Conservation (phyloP, 2,888 invertebrate genomes). For the Rutpela maculata region DNA sequence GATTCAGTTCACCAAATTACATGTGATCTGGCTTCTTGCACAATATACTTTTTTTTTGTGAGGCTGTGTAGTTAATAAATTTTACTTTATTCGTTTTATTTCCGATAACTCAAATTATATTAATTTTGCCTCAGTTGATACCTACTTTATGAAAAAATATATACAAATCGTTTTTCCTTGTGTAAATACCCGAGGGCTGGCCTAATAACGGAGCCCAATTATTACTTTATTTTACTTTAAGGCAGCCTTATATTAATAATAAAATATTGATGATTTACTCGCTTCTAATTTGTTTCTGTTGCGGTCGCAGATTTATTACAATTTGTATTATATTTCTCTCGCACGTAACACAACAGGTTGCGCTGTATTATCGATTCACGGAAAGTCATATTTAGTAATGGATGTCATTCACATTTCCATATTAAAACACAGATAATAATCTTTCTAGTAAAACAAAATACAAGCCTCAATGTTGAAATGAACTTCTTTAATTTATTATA, state of each 20-base stretch:
- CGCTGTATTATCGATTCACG: constrained; percentile 11
- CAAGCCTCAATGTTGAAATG: background rate
- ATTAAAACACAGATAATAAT: background rate
- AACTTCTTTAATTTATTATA: background rate
- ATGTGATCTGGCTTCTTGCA: too few relatives aligned
- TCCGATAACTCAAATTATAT: too few relatives aligned
- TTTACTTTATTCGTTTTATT: too few relatives aligned
- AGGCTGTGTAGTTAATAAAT: too few relatives aligned
- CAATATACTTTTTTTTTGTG: too few relatives aligned
- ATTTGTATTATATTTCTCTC: constrained; percentile 23
- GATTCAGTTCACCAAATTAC: too few relatives aligned
- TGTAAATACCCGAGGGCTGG: too few relatives aligned
- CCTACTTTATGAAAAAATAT: too few relatives aligned
- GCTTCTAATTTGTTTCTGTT: constrained; percentile 4
- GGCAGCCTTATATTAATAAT: background rate
- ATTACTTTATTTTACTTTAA: background rate
- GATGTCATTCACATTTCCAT: constrained; percentile 4
- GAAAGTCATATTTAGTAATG: too few relatives aligned
- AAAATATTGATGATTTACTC: constrained; percentile 11
- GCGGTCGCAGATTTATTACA: constrained; percentile 7
- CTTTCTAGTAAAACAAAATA: background rate
- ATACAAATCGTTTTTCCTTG: too few relatives aligned
- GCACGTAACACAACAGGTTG: constrained; percentile 18
- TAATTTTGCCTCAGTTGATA: too few relatives aligned
- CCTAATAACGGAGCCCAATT: background rate